phyloP scores from a whole-genome alignment of 2,113 vertebrate species.

The Gambusia holbrooki region DNA sequence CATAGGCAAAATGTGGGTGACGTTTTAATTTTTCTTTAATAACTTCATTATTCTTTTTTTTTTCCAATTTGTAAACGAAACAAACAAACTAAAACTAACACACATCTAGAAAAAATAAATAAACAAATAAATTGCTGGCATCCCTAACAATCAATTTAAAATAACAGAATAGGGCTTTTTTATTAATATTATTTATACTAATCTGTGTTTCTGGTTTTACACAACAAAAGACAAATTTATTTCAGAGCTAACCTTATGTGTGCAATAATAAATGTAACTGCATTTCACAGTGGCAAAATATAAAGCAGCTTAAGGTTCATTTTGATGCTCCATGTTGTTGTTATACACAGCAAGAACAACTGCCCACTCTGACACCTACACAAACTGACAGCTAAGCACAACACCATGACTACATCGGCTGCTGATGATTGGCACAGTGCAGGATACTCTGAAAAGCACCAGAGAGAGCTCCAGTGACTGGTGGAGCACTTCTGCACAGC shows the following conservation, averaged over 20 bases:
- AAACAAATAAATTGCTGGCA: not conserved
- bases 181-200: not conserved
- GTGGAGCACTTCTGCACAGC: slow-evolving; percentile 19
- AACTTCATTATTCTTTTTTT: too few relatives aligned
- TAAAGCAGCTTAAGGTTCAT: too few relatives aligned
- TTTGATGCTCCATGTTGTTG: not conserved
- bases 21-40: too few relatives aligned
- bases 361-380: slow-evolving; percentile 61
- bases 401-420: not conserved
- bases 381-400: slow-evolving; percentile 45
- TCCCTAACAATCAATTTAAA: too few relatives aligned
- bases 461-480: not conserved
- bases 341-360: slow-evolving; percentile 25
- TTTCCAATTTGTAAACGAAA: too few relatives aligned
- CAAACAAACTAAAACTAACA: too few relatives aligned
- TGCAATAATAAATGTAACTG: not conserved
- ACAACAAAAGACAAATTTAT: not conserved
- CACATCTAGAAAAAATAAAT: too few relatives aligned
- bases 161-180: too few relatives aligned
- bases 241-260: too few relatives aligned
- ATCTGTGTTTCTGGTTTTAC: not conserved
- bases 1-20: not conserved
- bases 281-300: not conserved
- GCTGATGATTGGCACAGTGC: too few relatives aligned
- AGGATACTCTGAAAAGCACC: not conserved